A percentile compares a stretch with the other conserved stretches of the same genome.
These are phyloP conservation scores for Myocastor coypus DNA, from an alignment of 2,113 vertebrate genomes.

Conservation along the genomic window DNA sequence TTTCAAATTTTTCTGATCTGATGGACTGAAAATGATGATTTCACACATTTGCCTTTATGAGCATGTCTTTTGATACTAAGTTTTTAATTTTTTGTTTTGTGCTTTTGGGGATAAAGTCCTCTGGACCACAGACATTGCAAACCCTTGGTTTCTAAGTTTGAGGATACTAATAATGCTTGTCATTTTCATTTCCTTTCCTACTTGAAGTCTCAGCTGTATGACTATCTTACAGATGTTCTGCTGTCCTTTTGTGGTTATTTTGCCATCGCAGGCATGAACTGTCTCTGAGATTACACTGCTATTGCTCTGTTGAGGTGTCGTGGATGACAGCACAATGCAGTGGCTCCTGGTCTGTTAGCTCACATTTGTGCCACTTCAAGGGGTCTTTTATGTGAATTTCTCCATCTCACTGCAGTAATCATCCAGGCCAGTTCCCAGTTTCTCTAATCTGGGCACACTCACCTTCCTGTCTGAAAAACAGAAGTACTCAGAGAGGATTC, in stretches of 20 bases:
- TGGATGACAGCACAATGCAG: conserved; percentile 40
- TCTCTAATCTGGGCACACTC: neutral
- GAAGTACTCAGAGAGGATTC: neutral
- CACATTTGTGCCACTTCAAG: neutral
- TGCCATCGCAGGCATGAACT: neutral
- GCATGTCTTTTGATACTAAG: neutral
- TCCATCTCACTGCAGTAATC: neutral
- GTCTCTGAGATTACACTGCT: neutral
- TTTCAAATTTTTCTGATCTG: neutral
- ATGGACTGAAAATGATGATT: neutral
- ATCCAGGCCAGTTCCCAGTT: neutral
- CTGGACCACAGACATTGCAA: neutral
- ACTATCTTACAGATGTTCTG: neutral
- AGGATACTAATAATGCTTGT: neutral
- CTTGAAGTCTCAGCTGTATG: neutral
- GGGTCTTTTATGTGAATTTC: neutral
- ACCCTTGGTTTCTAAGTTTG: neutral
- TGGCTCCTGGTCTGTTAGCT: neutral
- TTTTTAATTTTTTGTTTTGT: neutral
- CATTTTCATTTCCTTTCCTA: neutral
- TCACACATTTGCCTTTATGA: neutral
- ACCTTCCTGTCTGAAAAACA: neutral
- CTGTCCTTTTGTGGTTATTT: neutral
- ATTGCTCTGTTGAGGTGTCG: neutral
- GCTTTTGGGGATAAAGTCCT: neutral